A percentile compares a stretch with the other conserved stretches of the same genome.
phyloP scores from a whole-genome alignment of 2,888 invertebrate genomes.

The Pristionchus entomophagus region DNA sequence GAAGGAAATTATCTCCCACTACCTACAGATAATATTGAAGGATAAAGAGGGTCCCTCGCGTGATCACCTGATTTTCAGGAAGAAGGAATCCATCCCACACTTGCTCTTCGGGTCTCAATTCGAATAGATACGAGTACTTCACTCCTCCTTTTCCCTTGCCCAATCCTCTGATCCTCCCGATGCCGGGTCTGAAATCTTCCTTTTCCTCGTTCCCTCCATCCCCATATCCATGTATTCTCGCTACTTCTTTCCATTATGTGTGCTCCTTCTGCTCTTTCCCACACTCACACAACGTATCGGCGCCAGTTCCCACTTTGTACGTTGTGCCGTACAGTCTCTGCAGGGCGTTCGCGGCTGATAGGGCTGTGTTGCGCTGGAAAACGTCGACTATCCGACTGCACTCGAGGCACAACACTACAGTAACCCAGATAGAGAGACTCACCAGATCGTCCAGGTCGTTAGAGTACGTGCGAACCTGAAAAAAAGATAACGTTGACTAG shows the following conservation, averaged over 20 bases:
- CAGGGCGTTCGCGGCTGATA: conserved; percentile 70
- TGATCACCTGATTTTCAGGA: conserved; percentile 69
- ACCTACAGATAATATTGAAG: too few species aligned
- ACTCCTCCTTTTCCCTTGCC: conserved; percentile 74
- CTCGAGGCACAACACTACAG: background rate
- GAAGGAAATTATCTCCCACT: background rate
- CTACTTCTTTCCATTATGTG: background rate
- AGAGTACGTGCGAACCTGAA: conserved; percentile 68
- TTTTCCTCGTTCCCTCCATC: too few species aligned
- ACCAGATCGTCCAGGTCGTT: conserved; percentile 71
- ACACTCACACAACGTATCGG: conserved; percentile 71
- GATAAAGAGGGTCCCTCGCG: too few species aligned
- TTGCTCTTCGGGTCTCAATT: conserved; percentile 74
- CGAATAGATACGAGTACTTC: conserved; percentile 74
- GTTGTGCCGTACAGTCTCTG: conserved; percentile 72
- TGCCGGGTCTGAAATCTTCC: conserved; percentile 63
- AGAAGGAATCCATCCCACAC: conserved; percentile 75
- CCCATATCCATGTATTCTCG: too few species aligned
- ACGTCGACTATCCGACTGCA: background rate
- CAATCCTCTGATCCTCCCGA: conserved; percentile 74
- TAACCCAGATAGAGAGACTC: background rate
- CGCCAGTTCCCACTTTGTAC: conserved; percentile 75
- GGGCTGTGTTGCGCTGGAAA: conserved; percentile 70
- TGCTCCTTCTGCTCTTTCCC: background rate
- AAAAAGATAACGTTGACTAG: too few species aligned